Evolutionary conservation across 2,113 vertebrate genomes (phyloP).

Genomic region (Bagarius yarrelli): DNA sequence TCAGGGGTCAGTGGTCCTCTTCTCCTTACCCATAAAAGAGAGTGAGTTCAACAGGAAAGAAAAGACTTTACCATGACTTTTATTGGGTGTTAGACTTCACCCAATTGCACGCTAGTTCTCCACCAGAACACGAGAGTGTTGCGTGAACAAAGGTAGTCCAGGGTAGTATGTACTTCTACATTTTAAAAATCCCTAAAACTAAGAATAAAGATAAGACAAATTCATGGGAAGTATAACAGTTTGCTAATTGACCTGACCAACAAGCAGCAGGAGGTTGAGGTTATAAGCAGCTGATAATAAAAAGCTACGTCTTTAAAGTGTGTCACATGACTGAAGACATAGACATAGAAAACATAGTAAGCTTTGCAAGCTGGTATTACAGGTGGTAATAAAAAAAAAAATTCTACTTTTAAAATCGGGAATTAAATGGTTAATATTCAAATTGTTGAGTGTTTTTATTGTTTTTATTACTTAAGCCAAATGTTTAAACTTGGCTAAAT

Average conservation of each 20-base stretch:
- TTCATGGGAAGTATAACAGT: neutral
- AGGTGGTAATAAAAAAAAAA: too few species aligned
- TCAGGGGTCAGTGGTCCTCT: conserved; percentile 46
- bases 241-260: too few species aligned
- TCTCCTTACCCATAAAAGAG: neutral
- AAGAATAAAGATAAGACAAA: neutral
- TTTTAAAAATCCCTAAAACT: neutral
- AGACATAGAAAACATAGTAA: neutral
- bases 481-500: neutral
- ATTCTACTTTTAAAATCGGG: too few species aligned
- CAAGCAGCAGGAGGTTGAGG: neutral
- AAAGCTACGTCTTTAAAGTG: neutral
- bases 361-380: neutral
- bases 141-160: conserved; percentile 17
- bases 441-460: too few species aligned
- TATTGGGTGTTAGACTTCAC: conserved; percentile 17
- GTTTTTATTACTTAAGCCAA: neutral
- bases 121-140: neutral
- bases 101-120: conserved; percentile 39
- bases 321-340: neutral
- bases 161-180: neutral
- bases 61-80: conserved; percentile 27
- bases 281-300: neutral
- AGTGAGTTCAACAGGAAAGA: conserved; percentile 20
- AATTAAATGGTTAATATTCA: too few species aligned